A percentile compares a stretch with the other conserved stretches of the same genome.
Evolutionary conservation across 2,113 vertebrate genomes (phyloP).

Genomic region (Eolophus roseicapilla): DNA sequence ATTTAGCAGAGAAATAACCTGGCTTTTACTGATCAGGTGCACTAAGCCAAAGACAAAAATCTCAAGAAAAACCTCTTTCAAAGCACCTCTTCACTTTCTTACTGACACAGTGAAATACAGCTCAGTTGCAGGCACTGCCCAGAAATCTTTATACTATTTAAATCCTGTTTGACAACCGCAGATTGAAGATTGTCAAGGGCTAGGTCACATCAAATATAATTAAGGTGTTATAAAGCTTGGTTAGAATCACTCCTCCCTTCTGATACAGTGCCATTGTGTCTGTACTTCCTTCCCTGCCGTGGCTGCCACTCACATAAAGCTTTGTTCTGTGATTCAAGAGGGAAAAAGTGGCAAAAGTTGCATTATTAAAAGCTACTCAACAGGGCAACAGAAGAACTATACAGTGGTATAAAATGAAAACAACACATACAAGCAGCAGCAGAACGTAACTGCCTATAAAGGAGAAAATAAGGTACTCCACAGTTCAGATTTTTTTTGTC

Average conservation of each 20-base stretch:
- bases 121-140: not conserved
- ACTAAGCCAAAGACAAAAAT: not conserved
- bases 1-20: not conserved
- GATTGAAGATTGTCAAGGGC: not conserved
- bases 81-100: not conserved
- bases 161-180: not conserved
- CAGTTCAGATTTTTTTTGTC: not conserved
- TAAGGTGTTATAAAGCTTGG: not conserved
- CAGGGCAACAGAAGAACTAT: not conserved
- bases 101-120: not conserved
- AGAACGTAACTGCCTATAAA: not conserved
- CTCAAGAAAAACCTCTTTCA: not conserved
- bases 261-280: not conserved
- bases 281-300: not conserved
- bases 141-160: not conserved
- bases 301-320: not conserved
- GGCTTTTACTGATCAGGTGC: not conserved
- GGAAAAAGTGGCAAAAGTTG: not conserved
- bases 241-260: not conserved
- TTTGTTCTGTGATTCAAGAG: not conserved
- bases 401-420: accelerated
- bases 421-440: not conserved
- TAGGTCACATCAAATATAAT: not conserved
- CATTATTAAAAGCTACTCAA: not conserved
- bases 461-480: not conserved